Conservation (phyloP, 2,113 vertebrate species). For the Rattus rattus region DNA sequence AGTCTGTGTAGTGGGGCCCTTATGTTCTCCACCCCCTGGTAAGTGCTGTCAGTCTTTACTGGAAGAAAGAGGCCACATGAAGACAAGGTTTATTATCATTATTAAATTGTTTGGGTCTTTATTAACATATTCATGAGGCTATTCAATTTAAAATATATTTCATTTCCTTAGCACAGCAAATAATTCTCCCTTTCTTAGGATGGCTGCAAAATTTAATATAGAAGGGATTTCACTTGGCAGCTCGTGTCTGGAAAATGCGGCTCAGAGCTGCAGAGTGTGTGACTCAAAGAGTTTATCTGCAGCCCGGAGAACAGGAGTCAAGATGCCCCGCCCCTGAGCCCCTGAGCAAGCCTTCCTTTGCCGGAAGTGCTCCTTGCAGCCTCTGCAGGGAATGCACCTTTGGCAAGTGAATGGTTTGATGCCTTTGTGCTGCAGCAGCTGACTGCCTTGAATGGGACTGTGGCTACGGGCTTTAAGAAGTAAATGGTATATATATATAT, state of each 20-base stretch:
- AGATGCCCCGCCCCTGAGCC: neutral
- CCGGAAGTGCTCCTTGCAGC: neutral
- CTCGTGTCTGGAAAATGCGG: neutral
- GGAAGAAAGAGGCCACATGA: neutral
- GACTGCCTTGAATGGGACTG: neutral
- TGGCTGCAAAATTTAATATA: conserved; percentile 53
- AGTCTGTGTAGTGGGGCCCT: rapidly evolving
- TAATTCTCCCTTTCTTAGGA: neutral
- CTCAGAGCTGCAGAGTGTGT: neutral
- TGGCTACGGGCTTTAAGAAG: neutral
- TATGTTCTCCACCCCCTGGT: rapidly evolving
- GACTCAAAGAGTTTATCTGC: neutral
- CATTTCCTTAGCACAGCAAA: conserved; percentile 52
- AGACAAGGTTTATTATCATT: conserved; percentile 42
- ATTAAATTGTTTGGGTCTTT: conserved; percentile 42
- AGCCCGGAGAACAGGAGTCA: neutral
- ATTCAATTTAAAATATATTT: conserved; percentile 56
- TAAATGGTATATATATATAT: neutral
- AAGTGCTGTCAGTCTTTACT: neutral
- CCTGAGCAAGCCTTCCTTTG: neutral
- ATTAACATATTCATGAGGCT: conserved; percentile 59
- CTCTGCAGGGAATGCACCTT: neutral
- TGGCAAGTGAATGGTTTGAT: neutral
- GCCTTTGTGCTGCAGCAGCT: conserved; percentile 44
- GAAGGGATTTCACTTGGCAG: conserved; percentile 54